Evolutionary conservation across 2,888 invertebrate species (phyloP).

Genomic region (Pseudolycoriella hygida): DNA sequence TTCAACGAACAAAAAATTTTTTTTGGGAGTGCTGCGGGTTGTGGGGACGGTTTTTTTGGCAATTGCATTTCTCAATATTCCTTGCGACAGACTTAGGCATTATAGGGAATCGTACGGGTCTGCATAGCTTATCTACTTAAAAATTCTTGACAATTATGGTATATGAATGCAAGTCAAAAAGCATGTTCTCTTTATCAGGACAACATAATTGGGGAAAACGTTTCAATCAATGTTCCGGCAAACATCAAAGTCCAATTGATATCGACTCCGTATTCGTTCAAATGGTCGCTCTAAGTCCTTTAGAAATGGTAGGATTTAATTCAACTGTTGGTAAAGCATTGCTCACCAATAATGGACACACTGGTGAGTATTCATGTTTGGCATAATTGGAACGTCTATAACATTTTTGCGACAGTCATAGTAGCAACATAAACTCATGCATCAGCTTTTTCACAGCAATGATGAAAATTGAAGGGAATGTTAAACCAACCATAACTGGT

Average conservation of each 20-base stretch:
- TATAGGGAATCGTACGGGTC: too few relatives aligned
- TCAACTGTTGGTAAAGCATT: slow-evolving; percentile 13
- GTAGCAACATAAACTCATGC: neutral
- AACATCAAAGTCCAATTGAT: slow-evolving; percentile 60
- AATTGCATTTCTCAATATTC: too few relatives aligned
- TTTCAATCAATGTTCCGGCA: slow-evolving; percentile 46
- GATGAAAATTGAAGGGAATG: slow-evolving; percentile 27
- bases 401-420: too few relatives aligned
- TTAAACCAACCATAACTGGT: slow-evolving; percentile 29
- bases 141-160: too few relatives aligned
- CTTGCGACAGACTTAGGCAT: too few relatives aligned
- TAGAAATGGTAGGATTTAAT: slow-evolving; percentile 29
- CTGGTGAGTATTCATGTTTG: too few relatives aligned
- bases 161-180: too few relatives aligned
- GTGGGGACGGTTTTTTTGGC: too few relatives aligned
- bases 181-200: slow-evolving; percentile 36
- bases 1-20: too few relatives aligned
- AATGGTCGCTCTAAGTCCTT: slow-evolving; percentile 36
- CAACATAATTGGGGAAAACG: slow-evolving; percentile 47
- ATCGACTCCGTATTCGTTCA: slow-evolving; percentile 47
- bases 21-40: too few relatives aligned
- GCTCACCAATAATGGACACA: slow-evolving; percentile 57
- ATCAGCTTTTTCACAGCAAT: slow-evolving; percentile 29
- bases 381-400: too few relatives aligned
- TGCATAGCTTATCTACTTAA: too few relatives aligned